Evolutionary conservation across 2,797 vertebrate genomes (phyloP).

Genomic region (Siniperca scherzeri): DNA sequence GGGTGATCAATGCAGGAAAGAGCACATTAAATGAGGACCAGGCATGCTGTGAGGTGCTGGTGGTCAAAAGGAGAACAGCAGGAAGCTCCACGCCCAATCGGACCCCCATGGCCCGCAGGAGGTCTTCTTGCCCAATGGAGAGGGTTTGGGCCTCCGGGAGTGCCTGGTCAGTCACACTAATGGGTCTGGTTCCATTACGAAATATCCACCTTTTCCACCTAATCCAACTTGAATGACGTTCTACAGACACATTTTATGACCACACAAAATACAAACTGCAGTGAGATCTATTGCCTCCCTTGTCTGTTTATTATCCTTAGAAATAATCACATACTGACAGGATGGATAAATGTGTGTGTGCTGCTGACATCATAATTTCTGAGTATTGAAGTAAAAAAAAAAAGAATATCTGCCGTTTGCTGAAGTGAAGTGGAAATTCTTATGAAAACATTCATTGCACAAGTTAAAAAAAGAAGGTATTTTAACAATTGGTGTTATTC

Average conservation of each 20-base stretch:
- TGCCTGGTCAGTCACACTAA: conserved; percentile 85
- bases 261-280: background rate
- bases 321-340: background rate
- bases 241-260: background rate
- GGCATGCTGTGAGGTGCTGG: conserved; percentile 95
- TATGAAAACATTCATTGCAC: background rate
- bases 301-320: background rate
- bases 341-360: background rate
- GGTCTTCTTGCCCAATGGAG: conserved; percentile 94
- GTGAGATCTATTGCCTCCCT: background rate
- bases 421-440: background rate
- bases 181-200: background rate
- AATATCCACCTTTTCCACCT: background rate
- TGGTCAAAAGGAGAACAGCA: conserved; percentile 89
- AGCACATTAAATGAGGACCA: conserved; percentile 98
- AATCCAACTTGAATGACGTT: background rate
- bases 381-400: background rate
- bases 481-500: background rate
- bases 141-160: conserved; percentile 89
- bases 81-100: conserved; percentile 87
- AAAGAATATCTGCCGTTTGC: background rate
- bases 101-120: conserved; percentile 86
- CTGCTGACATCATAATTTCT: background rate
- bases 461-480: background rate
- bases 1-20: conserved; percentile 98